A percentile compares a stretch with the other conserved stretches of the same genome.
These are phyloP conservation scores for Campylomormyrus tamandua DNA, from an alignment of 2,113 vertebrate species.

Conservation along the genomic window DNA sequence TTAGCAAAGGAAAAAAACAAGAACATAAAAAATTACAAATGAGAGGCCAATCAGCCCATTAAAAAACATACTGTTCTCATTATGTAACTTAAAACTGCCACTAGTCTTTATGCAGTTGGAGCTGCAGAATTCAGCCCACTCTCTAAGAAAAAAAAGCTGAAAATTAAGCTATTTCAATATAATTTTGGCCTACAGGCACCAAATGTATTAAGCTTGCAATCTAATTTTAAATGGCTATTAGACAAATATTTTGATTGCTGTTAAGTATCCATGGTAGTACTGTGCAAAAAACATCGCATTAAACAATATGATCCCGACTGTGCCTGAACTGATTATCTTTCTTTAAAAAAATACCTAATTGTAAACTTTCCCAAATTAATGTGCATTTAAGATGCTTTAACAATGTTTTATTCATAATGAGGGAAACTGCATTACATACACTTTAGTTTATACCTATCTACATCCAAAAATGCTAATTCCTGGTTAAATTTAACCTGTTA, in stretches of 20 bases:
- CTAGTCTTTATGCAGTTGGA: neutral
- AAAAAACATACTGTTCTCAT: neutral
- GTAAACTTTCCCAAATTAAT: neutral
- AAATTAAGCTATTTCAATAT: neutral
- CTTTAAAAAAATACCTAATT: neutral
- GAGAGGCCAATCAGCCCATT: too few relatives aligned
- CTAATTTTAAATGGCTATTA: neutral
- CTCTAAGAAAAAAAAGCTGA: neutral
- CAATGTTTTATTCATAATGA: neutral
- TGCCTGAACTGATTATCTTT: neutral
- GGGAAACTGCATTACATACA: neutral
- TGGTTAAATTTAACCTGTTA: neutral
- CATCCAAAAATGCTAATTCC: conserved; percentile 1
- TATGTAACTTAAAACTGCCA: neutral
- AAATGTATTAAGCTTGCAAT: neutral
- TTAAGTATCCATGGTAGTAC: neutral
- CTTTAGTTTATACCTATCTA: neutral
- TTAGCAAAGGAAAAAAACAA: neutral
- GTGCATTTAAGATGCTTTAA: neutral
- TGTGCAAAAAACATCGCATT: neutral
- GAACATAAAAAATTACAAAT: too few relatives aligned
- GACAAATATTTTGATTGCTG: neutral
- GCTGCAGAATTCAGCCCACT: neutral
- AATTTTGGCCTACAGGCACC: neutral
- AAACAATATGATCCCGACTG: neutral